Base-by-base conservation (phyloP, 2,113 vertebrate genomes). In the Catharus fuscescens region DNA sequence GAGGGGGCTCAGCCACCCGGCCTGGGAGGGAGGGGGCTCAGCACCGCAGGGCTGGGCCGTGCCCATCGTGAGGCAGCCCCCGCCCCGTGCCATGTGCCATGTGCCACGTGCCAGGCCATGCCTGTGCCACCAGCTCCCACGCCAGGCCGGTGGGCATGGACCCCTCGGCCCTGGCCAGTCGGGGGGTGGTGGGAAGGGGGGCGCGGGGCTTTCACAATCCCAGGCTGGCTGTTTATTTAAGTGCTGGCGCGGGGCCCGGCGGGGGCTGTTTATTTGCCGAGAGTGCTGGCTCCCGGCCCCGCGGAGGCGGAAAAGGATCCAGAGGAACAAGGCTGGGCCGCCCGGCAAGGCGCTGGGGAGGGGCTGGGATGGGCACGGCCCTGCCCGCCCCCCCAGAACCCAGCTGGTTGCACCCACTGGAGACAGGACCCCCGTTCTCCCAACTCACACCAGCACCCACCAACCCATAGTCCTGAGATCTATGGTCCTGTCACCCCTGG, bases 281-380 rank as follows among this genome's bases (percentile, higher is more conserved):
- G 95, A 95, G 92, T 54, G 61, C 62, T 95, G 93, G 92, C 95
- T 94, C 94, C 90, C 52, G 28, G 93, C 95, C 95, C 88, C 91
- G 88, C 90, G 92, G 92, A 95, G 95, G 95, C 92, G 95, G 94
- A 95, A 96, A 95, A 91, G 95, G 95, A 95, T 95, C 95, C 94
- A 93, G 95, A 95, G 94, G 92, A 96, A 95, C 94, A 92, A 96
- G 94, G 92, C 94, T 80, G 95, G 95, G 97, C 97, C 95, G 97
- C 96, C 97, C 71, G 28, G 53, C 92, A 92, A 86, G 96, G 97
- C 94, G 32, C 94, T 96, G 85, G 95, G 95, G 91, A 91, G 88
- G 77, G 93, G 93, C 91, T 0, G 91, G 86, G 88, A 71, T 3
- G 86, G 93, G 95, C 89, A 92, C 7, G 29, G 93, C 93, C 86